Percentiles rank a stretch among this genome's conserved stretches.
Evolutionary conservation across 2,888 invertebrate species (phyloP).

Genomic region (Coenonympha arcania): DNA sequence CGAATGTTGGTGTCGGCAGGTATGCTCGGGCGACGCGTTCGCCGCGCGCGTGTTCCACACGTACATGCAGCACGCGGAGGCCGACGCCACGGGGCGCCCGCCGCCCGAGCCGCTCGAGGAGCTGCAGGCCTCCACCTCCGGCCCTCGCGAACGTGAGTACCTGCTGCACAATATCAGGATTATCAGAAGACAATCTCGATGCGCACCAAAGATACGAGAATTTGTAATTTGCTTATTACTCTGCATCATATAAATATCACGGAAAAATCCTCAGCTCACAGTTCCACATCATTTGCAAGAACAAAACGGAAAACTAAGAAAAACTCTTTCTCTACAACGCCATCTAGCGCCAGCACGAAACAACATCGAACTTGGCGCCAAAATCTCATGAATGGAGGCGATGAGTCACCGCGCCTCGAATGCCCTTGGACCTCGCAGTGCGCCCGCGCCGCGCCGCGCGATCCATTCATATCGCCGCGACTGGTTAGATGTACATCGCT

Average conservation of each 20-base stretch:
- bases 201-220: no score
- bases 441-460: slow-evolving; percentile 22
- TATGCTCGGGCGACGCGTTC: slow-evolving; percentile 57
- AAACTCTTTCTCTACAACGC: slow-evolving; percentile 30
- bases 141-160: slow-evolving; percentile 14
- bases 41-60: slow-evolving; percentile 68
- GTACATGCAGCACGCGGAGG: slow-evolving; percentile 67
- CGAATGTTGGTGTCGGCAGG: slow-evolving; percentile 36
- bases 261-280: no score
- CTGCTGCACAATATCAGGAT: no score
- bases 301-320: no score
- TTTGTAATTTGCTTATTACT: no score
- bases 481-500: slow-evolving; percentile 35
- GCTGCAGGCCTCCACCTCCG: slow-evolving; percentile 42
- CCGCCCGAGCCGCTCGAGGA: slow-evolving; percentile 65
- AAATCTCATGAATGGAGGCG: slow-evolving; percentile 55
- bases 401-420: slow-evolving; percentile 46
- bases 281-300: no score
- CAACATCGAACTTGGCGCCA: slow-evolving; percentile 41
- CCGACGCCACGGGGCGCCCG: slow-evolving; percentile 62
- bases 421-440: slow-evolving; percentile 5
- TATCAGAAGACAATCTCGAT: no score
- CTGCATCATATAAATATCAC: no score
- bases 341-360: slow-evolving; percentile 35
- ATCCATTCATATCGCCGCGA: slow-evolving; percentile 45